Evolutionary conservation across 2,888 invertebrate genomes (phyloP).

Genomic region (Slavum lentiscoides): DNA sequence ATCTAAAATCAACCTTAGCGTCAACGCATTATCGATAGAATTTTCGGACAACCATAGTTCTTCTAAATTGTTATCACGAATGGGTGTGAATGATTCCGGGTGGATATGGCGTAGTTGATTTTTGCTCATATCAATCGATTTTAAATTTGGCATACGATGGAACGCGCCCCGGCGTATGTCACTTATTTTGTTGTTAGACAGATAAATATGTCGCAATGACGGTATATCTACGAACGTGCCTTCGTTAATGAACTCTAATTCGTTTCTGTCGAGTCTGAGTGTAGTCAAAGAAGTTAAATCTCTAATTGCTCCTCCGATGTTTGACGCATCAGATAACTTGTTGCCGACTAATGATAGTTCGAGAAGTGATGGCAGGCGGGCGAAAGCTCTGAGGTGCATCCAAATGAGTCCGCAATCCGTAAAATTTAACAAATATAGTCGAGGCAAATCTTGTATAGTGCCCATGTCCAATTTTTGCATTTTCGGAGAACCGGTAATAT

Average conservation of each 20-base stretch:
- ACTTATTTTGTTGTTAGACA: constrained; percentile 74
- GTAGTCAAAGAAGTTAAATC: constrained; percentile 74
- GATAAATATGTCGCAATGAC: constrained; percentile 68
- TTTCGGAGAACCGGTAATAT: constrained; percentile 69
- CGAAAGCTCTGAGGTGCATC: constrained; percentile 76
- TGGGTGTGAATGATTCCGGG: constrained; percentile 75
- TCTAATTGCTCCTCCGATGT: constrained; percentile 77
- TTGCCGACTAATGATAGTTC: constrained; percentile 75
- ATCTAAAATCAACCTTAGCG: constrained; percentile 74
- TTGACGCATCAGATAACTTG: constrained; percentile 75
- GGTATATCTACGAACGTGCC: constrained; percentile 80
- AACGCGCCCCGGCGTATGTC: constrained; percentile 81
- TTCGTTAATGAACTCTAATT: constrained; percentile 72
- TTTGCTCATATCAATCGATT: constrained; percentile 74
- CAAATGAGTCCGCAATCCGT: constrained; percentile 75
- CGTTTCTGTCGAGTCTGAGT: constrained; percentile 73
- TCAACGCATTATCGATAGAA: constrained; percentile 74
- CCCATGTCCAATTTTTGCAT: constrained; percentile 74
- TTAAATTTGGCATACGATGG: constrained; percentile 74
- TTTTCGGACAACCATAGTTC: constrained; percentile 78
- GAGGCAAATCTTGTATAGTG: constrained; percentile 71
- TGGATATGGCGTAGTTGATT: constrained; percentile 78
- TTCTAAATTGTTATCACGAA: constrained; percentile 68
- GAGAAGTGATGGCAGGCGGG: constrained; percentile 71
- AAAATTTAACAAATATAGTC: constrained; percentile 73